Conservation (phyloP, 2,888 invertebrate genomes). For the Dermolepida albohirtum region DNA sequence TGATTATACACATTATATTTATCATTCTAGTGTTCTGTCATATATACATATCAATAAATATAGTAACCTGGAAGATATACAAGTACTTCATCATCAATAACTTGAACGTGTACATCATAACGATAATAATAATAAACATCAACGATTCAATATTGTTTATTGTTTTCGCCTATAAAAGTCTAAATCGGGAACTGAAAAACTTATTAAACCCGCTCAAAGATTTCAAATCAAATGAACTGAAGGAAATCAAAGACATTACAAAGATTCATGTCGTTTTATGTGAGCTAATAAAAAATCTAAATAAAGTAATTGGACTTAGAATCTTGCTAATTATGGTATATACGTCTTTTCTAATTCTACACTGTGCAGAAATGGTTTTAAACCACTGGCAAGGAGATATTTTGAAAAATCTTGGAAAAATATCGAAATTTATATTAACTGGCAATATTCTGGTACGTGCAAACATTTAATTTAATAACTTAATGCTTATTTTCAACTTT, state of each 20-base stretch:
- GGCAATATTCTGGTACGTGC: neutral
- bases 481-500: too few relatives aligned
- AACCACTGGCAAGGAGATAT: neutral
- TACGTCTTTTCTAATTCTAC: conserved; percentile 8
- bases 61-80: neutral
- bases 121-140: conserved; percentile 10
- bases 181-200: conserved; percentile 5
- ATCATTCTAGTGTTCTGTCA: neutral
- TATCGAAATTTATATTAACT: neutral
- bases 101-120: conserved; percentile 15
- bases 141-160: conserved; percentile 14
- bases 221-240: neutral
- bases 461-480: neutral
- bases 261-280: conserved; percentile 21
- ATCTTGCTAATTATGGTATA: conserved; percentile 18
- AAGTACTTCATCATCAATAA: conserved; percentile 6
- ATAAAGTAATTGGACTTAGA: conserved; percentile 26
- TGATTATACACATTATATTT: conserved; percentile 12
- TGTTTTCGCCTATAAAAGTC: neutral
- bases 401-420: neutral
- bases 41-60: neutral
- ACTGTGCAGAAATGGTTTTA: conserved; percentile 15
- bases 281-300: conserved; percentile 22
- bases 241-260: conserved; percentile 4
- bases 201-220: conserved; percentile 1